These are phyloP conservation scores for Hemicentrotus pulcherrimus DNA, from an alignment of 35 echinoderm and acorn worm species.

Conservation along the genomic window DNA sequence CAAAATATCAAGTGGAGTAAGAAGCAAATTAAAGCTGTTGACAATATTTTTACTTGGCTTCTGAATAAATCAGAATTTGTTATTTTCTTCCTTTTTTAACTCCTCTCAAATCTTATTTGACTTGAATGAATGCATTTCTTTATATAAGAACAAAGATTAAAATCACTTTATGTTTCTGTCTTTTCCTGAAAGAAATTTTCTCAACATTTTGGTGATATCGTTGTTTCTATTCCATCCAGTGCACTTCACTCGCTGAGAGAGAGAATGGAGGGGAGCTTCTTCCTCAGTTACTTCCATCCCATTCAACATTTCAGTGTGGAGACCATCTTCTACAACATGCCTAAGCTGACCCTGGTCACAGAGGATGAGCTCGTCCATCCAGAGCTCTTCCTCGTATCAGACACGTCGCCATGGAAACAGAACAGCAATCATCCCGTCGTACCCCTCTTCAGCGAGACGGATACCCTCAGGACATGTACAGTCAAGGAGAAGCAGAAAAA, in stretches of 20 bases:
- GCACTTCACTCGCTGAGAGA: slow-evolving; percentile 1
- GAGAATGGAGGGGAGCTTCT: slow-evolving; percentile 35
- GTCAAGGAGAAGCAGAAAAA: slow-evolving; percentile 41
- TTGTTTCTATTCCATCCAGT: neutral
- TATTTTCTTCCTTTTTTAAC: too few species aligned
- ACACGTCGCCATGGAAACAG: slow-evolving; percentile 21
- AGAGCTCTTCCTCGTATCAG: slow-evolving; percentile 28
- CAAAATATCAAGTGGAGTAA: too few species aligned
- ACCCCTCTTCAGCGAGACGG: neutral
- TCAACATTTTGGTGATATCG: too few species aligned
- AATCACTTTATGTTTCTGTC: too few species aligned
- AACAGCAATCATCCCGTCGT: neutral
- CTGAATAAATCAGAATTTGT: too few species aligned
- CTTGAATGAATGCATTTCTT: too few species aligned
- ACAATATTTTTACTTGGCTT: too few species aligned
- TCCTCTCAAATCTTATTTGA: too few species aligned
- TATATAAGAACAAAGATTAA: too few species aligned
- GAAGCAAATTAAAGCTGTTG: too few species aligned
- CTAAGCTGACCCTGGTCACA: neutral
- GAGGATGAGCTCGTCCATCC: slow-evolving; percentile 30
- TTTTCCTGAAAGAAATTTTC: too few species aligned
- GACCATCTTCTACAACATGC: slow-evolving; percentile 22
- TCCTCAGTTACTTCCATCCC: slow-evolving; percentile 22
- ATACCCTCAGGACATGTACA: slow-evolving; percentile 26
- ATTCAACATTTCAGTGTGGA: slow-evolving; percentile 14